Evolutionary conservation across 2,888 invertebrate species (phyloP), one percentile per base, ranked within the genome.

Genomic region (Chloroclysta siterata): DNA sequence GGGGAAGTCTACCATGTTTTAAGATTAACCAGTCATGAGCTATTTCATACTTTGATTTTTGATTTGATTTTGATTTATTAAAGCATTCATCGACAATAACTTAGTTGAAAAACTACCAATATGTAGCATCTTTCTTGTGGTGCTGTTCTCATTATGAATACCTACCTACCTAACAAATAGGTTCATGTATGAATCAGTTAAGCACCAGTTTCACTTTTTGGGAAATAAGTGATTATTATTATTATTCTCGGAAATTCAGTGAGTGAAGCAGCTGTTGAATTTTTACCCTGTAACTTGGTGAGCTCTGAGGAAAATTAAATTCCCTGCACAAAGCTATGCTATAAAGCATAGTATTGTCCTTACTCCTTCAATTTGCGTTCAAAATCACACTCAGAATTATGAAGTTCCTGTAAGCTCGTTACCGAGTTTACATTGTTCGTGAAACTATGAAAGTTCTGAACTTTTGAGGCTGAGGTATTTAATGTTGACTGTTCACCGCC

Each of bases 311-410:
- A 42, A 42, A 42, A 42, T 42, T 42, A 14, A 42, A 42, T 42
- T 42, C n/a, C 14, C 42, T 42, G n/a, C 42, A 42, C 42, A 42
- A 42, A 42, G 14, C 42, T 42, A 42, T 14, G 42, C n/a, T 42
- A 14, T 42, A 42, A 14, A 42, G n/a, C 42, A 14, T 42, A 14
- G 42, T 14, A 42, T 42, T 42, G 42, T 42, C 42, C 42, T 39
- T 6, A 33, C 6, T 41, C 14, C 42, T 14, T 42, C 42, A 42
- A 42, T 42, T 42, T 42, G 42, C 42, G 42, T 42, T 42, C 42
- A 41, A 41, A 41, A 41, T 41, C 41, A 41, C 41, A 41, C 41
- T 41, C 11, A 14, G 42, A 42, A 14, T 42, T 42, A 42, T 14
- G 42, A 42, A 42, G 42, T 14, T 42, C 14, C 8, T 42, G 42